Evolutionary conservation across 2,113 vertebrate species (phyloP), one percentile per base, ranked within the genome.

Genomic region (Cavia aperea): DNA sequence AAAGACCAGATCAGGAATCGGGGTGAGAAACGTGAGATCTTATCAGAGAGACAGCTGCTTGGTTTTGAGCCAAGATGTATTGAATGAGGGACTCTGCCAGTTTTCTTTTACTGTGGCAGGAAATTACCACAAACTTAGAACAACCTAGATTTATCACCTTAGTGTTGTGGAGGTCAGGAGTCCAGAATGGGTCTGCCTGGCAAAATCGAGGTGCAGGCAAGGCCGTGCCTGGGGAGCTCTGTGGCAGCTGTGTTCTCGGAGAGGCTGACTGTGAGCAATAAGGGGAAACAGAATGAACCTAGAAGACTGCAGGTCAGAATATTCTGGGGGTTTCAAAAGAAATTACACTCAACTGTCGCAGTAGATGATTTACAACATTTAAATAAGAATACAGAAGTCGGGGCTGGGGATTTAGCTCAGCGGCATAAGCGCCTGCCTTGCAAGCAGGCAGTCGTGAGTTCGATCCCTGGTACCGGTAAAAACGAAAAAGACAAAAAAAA

Each of bases 61-160:
- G 79, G 72, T 91, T 95, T 89, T 89, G 56, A 91, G 62, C 29
- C 63, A 70, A 85, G 68, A 86, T 83, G 13, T 43, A 86, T 82
- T 36, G 43, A 91, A 72, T 86, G 36, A 82, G 43, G 68, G 56
- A 65, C n/a, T 86, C 5, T 81, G 11, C 88, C 79, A 43, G 24
- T 75, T 93, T 94, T n/a, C 56, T 91, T 7, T 85, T 68, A 39
- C 18, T 93, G 26, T 88, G 86, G 1, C 83, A 90, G 79, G 87
- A 89, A 72, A 29, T 81, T 16, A 31, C 36, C 31, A 63, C 2
- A 11, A 26, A 72, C 33, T 68, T 51, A 31, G 29, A 33, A 49
- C 33, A 62, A 62, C n/a, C 16, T 49, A 66, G 12, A 88, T 66
- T 26, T 87, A 68, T 70, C 85, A 8, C 46, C 29, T 49, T 49